Conservation (phyloP, 1,140 invertebrate species). For the Eumaeus atala region DNA sequence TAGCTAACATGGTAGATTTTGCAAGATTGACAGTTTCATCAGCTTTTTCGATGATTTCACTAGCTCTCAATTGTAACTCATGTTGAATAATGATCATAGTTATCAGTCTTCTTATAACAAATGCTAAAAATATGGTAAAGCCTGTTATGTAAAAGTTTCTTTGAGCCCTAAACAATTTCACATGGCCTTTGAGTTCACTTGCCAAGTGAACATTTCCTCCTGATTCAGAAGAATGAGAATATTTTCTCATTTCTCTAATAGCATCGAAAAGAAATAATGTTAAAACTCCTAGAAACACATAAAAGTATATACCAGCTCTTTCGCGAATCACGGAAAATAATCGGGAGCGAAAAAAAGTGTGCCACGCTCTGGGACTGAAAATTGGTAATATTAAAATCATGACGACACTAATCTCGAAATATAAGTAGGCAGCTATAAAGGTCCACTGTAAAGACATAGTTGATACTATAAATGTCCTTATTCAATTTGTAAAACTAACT, state of each 20-base stretch:
- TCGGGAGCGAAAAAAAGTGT: conserved; percentile 54
- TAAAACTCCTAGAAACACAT: conserved; percentile 48
- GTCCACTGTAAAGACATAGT: conserved; percentile 65
- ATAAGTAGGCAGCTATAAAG: conserved; percentile 59
- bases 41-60: conserved; percentile 58
- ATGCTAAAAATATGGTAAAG: conserved; percentile 64
- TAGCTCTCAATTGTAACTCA: conserved; percentile 52
- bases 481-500: too few species aligned
- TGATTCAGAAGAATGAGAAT: conserved; percentile 38
- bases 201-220: conserved; percentile 31
- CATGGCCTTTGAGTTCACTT: conserved; percentile 56
- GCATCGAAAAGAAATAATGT: conserved; percentile 57
- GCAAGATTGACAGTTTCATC: conserved; percentile 48
- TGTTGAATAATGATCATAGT: conserved; percentile 64
- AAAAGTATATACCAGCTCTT: conserved; percentile 55
- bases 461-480: too few species aligned
- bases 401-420: conserved; percentile 57
- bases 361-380: conserved; percentile 59
- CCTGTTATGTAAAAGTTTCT: conserved; percentile 68
- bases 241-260: conserved; percentile 64
- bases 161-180: conserved; percentile 64
- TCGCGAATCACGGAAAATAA: conserved; percentile 47
- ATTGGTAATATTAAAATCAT: conserved; percentile 57
- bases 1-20: conserved; percentile 40
- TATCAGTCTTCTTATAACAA: conserved; percentile 57